Conservation (phyloP, 2,113 vertebrate species). For the Actenoides lindsayi region DNA sequence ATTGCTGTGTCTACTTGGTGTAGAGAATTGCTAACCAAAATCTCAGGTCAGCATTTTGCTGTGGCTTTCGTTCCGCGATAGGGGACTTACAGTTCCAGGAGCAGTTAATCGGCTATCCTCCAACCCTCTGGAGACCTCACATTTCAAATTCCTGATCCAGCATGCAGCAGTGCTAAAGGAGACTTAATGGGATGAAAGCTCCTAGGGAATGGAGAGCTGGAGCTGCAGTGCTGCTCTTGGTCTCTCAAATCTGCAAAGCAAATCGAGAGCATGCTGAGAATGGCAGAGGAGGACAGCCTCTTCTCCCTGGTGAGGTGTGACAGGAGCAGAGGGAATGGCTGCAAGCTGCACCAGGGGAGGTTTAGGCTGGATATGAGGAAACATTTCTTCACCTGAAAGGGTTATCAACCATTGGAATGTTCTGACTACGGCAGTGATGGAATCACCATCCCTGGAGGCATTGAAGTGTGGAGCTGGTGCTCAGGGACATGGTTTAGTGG, state of each 20-base stretch:
- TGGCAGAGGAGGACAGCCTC: not conserved
- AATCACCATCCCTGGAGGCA: too few relatives aligned
- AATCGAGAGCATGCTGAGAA: not conserved
- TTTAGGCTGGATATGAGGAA: too few relatives aligned
- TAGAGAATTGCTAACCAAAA: not conserved
- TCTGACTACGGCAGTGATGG: too few relatives aligned
- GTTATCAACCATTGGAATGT: too few relatives aligned
- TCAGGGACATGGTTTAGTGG: too few relatives aligned
- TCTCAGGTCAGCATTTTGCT: not conserved
- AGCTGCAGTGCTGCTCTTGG: not conserved
- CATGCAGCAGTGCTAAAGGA: not conserved
- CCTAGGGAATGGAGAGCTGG: not conserved
- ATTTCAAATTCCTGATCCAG: slow-evolving; percentile 1
- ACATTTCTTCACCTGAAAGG: too few relatives aligned
- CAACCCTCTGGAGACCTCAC: not conserved
- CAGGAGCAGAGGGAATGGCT: too few relatives aligned
- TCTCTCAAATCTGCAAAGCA: not conserved
- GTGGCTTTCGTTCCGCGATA: rapidly evolving
- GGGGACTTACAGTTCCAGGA: not conserved
- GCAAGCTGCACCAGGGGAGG: too few relatives aligned
- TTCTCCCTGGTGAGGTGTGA: too few relatives aligned
- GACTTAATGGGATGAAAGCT: not conserved
- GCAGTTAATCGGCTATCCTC: not conserved
- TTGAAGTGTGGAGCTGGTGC: too few relatives aligned
- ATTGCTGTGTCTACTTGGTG: not conserved